Evolutionary conservation across 2,888 invertebrate species (phyloP).

Genomic region (Apantesis nais): DNA sequence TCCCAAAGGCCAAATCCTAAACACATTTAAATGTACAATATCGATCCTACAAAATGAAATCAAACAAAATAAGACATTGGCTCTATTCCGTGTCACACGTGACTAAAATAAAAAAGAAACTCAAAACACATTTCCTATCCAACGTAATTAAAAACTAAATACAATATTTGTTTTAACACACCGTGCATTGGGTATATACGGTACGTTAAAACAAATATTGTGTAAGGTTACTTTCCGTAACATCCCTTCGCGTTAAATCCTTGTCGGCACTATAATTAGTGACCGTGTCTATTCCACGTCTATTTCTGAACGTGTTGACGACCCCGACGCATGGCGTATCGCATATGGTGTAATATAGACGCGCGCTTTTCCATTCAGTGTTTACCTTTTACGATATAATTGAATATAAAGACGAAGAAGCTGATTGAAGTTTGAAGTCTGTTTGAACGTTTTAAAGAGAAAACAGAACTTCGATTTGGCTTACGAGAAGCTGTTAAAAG

Average conservation of each 20-base stretch:
- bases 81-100: not conserved
- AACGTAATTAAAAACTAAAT: conserved; percentile 31
- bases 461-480: not conserved
- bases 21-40: not conserved
- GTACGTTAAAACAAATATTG: conserved; percentile 13
- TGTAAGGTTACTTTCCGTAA: conserved; percentile 38
- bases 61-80: not conserved
- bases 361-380: conserved; percentile 57
- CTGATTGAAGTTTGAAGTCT: conserved; percentile 25
- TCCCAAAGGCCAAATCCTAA: not conserved
- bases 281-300: conserved; percentile 61
- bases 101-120: not conserved
- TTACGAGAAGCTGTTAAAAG: conserved; percentile 5
- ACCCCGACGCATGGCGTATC: conserved; percentile 61
- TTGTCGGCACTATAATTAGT: conserved; percentile 67
- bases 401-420: conserved; percentile 40
- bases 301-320: conserved; percentile 75
- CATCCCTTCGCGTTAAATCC: conserved; percentile 43
- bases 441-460: conserved; percentile 13
- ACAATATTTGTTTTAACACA: conserved; percentile 40
- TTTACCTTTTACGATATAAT: conserved; percentile 53
- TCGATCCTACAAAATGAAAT: not conserved
- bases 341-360: conserved; percentile 51
- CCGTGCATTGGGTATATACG: not conserved
- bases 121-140: conserved; percentile 7